Base-by-base conservation (phyloP, 2,888 invertebrate genomes). In the Drosophila incognita region DNA sequence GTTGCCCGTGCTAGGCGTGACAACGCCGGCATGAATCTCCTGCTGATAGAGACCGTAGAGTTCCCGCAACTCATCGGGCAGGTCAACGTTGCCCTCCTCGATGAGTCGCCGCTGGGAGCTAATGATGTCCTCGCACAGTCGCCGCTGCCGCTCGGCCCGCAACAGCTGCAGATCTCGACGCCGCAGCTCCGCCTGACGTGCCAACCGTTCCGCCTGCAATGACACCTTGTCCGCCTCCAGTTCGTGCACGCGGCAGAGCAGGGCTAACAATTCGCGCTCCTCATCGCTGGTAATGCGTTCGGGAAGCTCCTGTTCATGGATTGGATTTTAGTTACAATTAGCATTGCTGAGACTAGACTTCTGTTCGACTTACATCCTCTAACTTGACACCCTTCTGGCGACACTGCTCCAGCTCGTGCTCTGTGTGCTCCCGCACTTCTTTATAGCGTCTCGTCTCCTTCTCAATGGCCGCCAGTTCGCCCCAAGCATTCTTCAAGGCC, bases 211-310 rank as follows among this genome's bases (percentile, higher is more conserved):
- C 4, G 98, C 97, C 93, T 98, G 98, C 86, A 98, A 94, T 83
- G 98, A 98, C 52, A 97, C 95, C 94, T 98, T 99, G 92, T 98
- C 98, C 0, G 98, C 98, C 93, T 99, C 99, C 65, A 98, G 94
- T 93, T 98, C 97, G 92, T 99, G 98, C 46, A 99, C 98, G 80
- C 97, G 95, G 89, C 98, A 97, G 92, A 99, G 96, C 57, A 99
- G 94, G 29, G 97, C 96, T 69, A 92, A 79, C 65, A 99, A 95
- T 92, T 99, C 99, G 49, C 97, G 95, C 93, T 99, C 98, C 79
- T 98, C 98, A 61, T 97, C 97, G 73, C 97, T 97, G 90, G 96
- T 97, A 62, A 98, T 95, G 63, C 96, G 95, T 61, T 96, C 96
- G 5, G 98, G 97, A 70, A 98, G 94, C 94, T 97, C 97, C 97